Evolutionary conservation across 2,888 invertebrate genomes (phyloP).

Genomic region (Nephrotoma guestfalica): DNA sequence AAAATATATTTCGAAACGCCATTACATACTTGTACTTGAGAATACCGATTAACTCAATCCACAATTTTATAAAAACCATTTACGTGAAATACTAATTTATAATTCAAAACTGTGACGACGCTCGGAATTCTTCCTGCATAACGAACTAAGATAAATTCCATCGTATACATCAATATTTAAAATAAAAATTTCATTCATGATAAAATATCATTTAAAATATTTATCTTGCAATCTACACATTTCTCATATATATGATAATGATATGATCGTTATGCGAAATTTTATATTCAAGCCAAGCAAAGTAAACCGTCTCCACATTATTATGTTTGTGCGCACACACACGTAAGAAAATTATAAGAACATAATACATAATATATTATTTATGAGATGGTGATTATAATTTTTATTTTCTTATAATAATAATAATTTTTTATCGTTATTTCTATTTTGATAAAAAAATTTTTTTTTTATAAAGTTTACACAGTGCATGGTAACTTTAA

Average conservation of each 20-base stretch:
- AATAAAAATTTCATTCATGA: not conserved
- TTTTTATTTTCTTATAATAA: not conserved
- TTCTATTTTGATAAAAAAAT: not conserved
- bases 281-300: not conserved
- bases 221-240: not conserved
- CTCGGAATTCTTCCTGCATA: no score
- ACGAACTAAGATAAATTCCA: not conserved
- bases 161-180: not conserved
- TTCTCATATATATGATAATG: not conserved
- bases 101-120: no score
- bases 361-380: not conserved
- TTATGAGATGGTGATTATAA: not conserved
- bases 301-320: not conserved
- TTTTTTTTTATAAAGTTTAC: not conserved
- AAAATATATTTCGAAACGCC: no score
- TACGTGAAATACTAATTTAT: no score
- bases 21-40: no score
- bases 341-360: not conserved
- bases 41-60: no score
- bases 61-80: no score
- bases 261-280: not conserved
- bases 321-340: not conserved
- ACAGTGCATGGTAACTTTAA: not conserved
- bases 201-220: not conserved
- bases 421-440: not conserved